Evolutionary conservation across 2,888 invertebrate genomes (phyloP), one percentile per base, ranked within the genome.

Genomic region (Prenolepis imparis): DNA sequence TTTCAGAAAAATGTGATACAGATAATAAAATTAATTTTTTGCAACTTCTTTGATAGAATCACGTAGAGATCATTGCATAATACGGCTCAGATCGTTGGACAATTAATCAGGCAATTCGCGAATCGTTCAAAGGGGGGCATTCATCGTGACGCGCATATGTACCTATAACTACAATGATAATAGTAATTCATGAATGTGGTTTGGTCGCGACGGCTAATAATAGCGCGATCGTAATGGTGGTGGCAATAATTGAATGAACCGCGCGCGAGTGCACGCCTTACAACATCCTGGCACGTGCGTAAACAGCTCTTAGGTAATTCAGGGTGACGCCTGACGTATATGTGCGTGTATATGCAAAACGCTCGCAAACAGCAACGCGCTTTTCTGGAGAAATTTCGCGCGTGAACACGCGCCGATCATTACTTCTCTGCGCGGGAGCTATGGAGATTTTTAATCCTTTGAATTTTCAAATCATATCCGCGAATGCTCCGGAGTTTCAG

Each of bases 261-360:
- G 88, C 86, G 88, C 86, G 84, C 85, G 88, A 83, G 88, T 85
- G 82, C 82, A 80, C 74, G 86, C 87, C 92, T 90, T 91, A 91
- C 92, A 93, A 94, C 94, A 94, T 94, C 94, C 94, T 94, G 94
- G 93, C 94, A 94, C 94, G 94, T 94, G 94, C 92, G 92, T 92
- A 94, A 94, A 94, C 94, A 94, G 87, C 80, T 88, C 91, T 92
- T 91, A 89, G 89, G 90, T 87, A 91, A 90, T 90, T 90, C 87
- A 75, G 83, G 68, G 78, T 75, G 75, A 84, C 83, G 82, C 64
- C 66, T 64, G 66, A 32, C 68, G 61, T 59, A 64, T 77, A 82
- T 73, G 63, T 63, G 18, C 57, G 77, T 57, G 55, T 32, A 44
- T 70, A 78, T 70, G 74, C 77, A 72, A 68, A 81, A 70, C 48